Evolutionary conservation across 2,113 vertebrate species (phyloP).

Genomic region (Petrocephalus microphthalmus): DNA sequence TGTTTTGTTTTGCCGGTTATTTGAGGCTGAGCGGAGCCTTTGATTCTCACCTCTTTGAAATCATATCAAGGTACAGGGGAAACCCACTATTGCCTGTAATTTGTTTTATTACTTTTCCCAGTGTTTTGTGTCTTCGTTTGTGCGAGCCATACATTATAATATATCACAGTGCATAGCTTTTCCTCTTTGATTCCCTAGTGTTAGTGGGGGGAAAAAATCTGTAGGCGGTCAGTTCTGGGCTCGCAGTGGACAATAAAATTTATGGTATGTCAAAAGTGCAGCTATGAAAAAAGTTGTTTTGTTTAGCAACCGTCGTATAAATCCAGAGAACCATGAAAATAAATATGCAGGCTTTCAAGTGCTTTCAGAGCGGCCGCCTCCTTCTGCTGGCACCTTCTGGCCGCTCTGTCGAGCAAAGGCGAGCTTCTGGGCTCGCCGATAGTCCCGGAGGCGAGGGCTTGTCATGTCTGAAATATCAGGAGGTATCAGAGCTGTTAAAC

Average conservation of each 20-base stretch:
- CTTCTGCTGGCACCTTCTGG: not conserved
- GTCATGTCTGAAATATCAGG: slow-evolving; percentile 21
- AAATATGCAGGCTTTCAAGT: not conserved
- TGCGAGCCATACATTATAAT: not conserved
- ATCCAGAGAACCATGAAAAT: not conserved
- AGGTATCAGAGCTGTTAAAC: slow-evolving; percentile 29
- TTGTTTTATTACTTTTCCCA: not conserved
- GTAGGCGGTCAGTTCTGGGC: not conserved
- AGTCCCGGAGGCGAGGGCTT: not conserved
- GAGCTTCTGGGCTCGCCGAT: not conserved
- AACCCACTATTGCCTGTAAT: not conserved
- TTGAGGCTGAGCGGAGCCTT: slow-evolving; percentile 26
- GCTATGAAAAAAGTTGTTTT: not conserved
- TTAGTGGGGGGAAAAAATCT: not conserved
- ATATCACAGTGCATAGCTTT: not conserved
- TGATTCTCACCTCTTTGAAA: slow-evolving; percentile 12
- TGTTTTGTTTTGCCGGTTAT: slow-evolving; percentile 25
- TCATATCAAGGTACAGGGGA: not conserved
- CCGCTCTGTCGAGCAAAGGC: slow-evolving; percentile 12
- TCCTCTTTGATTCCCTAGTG: not conserved
- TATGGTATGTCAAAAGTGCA: not conserved
- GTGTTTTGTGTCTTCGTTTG: not conserved
- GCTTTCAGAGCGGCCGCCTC: not conserved
- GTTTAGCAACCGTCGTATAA: not conserved
- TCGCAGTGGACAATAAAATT: not conserved